A percentile compares a stretch with the other conserved stretches of the same genome.
Evolutionary conservation across 2,797 vertebrate species (phyloP).

Genomic region (Acanthurus lineatus): DNA sequence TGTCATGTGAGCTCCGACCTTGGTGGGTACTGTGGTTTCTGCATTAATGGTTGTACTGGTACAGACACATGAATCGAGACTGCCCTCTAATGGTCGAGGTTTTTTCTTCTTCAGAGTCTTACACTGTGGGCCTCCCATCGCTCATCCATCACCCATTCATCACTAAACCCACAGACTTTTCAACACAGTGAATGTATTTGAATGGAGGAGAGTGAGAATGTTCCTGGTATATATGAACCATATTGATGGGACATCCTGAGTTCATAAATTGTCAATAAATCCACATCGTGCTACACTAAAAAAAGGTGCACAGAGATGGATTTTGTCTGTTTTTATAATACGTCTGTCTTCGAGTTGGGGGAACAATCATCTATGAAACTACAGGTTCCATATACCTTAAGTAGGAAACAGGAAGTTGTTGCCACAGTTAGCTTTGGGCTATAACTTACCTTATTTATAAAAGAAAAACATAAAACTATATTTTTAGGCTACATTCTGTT

Average conservation of each 20-base stretch:
- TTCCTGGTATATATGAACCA: not conserved
- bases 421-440: not conserved
- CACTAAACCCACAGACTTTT: not conserved
- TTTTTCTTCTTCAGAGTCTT: not conserved
- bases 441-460: not conserved
- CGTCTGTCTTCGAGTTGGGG: not conserved
- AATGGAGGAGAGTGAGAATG: not conserved
- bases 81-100: constrained; percentile 75
- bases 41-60: not conserved
- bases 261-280: too few species aligned
- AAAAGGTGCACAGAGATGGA: not conserved
- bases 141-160: not conserved
- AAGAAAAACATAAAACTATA: not conserved
- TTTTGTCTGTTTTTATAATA: not conserved
- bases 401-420: not conserved
- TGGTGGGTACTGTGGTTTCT: not conserved
- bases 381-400: not conserved
- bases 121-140: not conserved
- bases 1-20: not conserved
- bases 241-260: not conserved
- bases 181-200: not conserved
- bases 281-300: not conserved
- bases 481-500: not conserved
- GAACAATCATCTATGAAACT: not conserved
- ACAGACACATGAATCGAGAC: constrained; percentile 43